phyloP scores from a whole-genome alignment of 2,888 invertebrate species.

The Coelogynopora nodosa region DNA sequence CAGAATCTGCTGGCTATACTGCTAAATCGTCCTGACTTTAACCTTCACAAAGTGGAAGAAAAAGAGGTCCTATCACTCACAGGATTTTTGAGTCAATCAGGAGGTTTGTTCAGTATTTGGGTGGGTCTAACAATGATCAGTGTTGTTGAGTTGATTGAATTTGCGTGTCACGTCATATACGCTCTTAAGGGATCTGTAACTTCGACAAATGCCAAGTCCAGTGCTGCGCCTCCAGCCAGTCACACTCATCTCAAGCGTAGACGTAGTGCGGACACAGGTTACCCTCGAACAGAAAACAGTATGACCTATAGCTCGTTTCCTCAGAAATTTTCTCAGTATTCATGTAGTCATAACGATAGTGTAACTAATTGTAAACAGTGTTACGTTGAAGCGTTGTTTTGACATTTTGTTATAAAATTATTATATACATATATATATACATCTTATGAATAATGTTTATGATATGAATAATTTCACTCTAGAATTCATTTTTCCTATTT shows the following conservation, averaged over 20 bases:
- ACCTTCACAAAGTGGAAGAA: conserved; percentile 46
- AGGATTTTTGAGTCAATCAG: conserved; percentile 45
- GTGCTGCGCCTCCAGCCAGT: too few species aligned
- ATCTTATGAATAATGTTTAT: too few species aligned
- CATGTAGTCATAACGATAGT: background rate
- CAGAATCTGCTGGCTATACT: conserved; percentile 42
- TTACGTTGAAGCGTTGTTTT: conserved; percentile 13
- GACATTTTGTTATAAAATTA: too few species aligned
- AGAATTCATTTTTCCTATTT: too few species aligned
- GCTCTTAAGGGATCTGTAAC: background rate
- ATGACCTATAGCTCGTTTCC: background rate
- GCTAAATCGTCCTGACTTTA: conserved; percentile 45
- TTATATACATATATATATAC: too few species aligned
- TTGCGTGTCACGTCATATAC: background rate
- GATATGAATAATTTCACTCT: too few species aligned
- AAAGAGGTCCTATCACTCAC: conserved; percentile 46
- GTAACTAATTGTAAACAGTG: background rate
- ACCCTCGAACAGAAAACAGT: background rate
- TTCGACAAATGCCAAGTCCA: background rate
- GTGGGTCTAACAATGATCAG: conserved; percentile 46
- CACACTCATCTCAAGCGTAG: too few species aligned
- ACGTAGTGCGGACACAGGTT: background rate
- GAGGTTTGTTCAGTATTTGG: conserved; percentile 45
- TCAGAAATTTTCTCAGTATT: background rate
- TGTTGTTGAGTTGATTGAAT: conserved; percentile 45